Conservation (phyloP, 2,797 vertebrate genomes). For the Pampus argenteus region DNA sequence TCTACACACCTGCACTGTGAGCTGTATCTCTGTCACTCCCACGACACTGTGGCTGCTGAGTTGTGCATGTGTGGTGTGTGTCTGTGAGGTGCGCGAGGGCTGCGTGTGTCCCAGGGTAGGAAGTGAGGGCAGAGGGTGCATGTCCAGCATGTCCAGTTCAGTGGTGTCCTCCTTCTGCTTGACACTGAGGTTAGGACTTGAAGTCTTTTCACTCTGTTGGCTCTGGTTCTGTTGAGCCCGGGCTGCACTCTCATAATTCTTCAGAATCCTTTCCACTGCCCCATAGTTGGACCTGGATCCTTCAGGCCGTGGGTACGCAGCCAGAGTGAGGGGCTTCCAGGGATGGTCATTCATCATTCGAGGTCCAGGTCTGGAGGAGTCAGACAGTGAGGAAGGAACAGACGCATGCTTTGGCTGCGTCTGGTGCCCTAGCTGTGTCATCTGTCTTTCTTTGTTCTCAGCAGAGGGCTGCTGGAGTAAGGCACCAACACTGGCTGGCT, state of each 20-base stretch:
- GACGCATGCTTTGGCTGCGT: constrained; percentile 47
- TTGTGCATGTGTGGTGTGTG: constrained; percentile 52
- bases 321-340: constrained; percentile 93
- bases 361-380: constrained; percentile 70
- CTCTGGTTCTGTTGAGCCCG: constrained; percentile 76
- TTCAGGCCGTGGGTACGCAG: constrained; percentile 91
- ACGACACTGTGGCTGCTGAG: constrained; percentile 66
- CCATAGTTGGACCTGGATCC: constrained; percentile 96
- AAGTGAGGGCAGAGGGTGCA: constrained; percentile 78
- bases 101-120: constrained; percentile 56
- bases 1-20: constrained; percentile 82
- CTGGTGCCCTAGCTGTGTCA: constrained; percentile 46
- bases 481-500: constrained; percentile 42
- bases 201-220: constrained; percentile 34
- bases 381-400: constrained; percentile 63
- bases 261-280: constrained; percentile 94
- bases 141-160: constrained; percentile 86
- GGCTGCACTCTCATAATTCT: constrained; percentile 89
- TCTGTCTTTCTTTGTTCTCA: constrained; percentile 67
- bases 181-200: constrained; percentile 65
- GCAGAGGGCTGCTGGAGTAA: constrained; percentile 57
- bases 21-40: constrained; percentile 67
- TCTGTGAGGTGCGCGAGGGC: constrained; percentile 46
- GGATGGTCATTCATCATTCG: constrained; percentile 88
- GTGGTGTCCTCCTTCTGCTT: constrained; percentile 77